Evolutionary conservation across 2,888 invertebrate species (phyloP).

Genomic region (Uropetala carovei): DNA sequence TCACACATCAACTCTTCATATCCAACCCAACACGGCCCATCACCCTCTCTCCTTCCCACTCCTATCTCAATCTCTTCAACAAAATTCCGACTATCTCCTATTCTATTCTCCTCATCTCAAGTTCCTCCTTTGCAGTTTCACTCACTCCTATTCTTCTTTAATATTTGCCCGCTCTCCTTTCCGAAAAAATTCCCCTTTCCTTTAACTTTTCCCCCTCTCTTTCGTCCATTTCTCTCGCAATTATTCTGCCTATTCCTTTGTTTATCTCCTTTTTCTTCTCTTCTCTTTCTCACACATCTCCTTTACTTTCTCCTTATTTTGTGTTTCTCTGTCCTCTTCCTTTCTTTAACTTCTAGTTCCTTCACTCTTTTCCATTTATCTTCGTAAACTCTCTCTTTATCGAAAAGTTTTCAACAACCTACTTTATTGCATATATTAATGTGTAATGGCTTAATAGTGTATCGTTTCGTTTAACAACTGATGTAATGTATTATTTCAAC

Average conservation of each 20-base stretch:
- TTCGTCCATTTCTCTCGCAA: background rate
- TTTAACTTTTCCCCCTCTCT: background rate
- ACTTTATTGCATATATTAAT: no score
- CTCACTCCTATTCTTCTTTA: no score
- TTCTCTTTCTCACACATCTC: background rate
- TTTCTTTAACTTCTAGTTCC: no score
- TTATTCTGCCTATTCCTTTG: background rate
- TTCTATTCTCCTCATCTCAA: background rate
- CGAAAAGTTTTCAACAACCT: no score
- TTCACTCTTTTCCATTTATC: no score
- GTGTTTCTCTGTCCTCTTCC: background rate
- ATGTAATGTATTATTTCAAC: no score
- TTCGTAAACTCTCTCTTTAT: no score
- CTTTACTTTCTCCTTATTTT: background rate
- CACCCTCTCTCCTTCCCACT: background rate
- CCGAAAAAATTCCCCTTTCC: background rate
- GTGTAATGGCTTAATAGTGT: no score
- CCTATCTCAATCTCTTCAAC: background rate
- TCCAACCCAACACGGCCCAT: background rate
- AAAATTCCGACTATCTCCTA: background rate
- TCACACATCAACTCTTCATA: background rate
- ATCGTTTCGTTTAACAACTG: no score
- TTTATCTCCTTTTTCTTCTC: background rate
- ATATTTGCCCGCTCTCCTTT: background rate
- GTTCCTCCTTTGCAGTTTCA: background rate